Base-by-base conservation (phyloP, 2,888 invertebrate species). In the Dryobota labecula region DNA sequence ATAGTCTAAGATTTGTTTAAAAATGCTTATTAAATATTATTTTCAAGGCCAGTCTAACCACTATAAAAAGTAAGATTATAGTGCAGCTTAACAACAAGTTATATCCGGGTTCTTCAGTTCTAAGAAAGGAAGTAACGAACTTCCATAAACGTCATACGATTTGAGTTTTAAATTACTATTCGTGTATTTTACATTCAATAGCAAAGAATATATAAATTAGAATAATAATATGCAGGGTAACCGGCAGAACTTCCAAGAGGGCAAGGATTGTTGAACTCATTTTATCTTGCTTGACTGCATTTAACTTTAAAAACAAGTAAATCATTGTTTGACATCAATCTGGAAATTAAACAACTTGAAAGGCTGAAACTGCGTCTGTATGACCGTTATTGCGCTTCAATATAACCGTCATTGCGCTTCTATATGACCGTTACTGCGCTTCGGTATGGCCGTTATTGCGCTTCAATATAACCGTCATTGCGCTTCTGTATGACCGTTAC, bases 151-250 rank as follows among this genome's bases (percentile, higher is more conserved):
- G 70, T 73, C 33, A 56, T 41, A 30, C 33, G 30, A n/a, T 38
- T 47, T 45, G 27, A 43, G 41, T 73, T 49, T 56, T 2, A 30
- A 56, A 72, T 76, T 72, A 68, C 47, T 67, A 47, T 54, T 49
- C 54, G 5, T 76, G 9, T 56, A 76, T 47, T 72, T 72, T 69
- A 56, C 78, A 70, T 73, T 70, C 30, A 78, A 43, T 49, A 36
- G 56, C 56, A 36, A 76, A 49, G 47, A 78, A 73, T 78, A 77
- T 49, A 20, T 36, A 49, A 70, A 67, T 72, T 67, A 49, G 57
- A 24, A 70, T 57, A 77, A 77, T 73, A 20, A 51, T 57, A 73
- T 70, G 70, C 78, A 49, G 24, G 53, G 20, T 47, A 27, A 20
- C 47, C 18, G 33, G 20, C 54, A 47, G 27, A 54, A 47, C n/a